Evolutionary conservation across 1,140 invertebrate species (phyloP).

Genomic region (Archegozetes longisetosus): DNA sequence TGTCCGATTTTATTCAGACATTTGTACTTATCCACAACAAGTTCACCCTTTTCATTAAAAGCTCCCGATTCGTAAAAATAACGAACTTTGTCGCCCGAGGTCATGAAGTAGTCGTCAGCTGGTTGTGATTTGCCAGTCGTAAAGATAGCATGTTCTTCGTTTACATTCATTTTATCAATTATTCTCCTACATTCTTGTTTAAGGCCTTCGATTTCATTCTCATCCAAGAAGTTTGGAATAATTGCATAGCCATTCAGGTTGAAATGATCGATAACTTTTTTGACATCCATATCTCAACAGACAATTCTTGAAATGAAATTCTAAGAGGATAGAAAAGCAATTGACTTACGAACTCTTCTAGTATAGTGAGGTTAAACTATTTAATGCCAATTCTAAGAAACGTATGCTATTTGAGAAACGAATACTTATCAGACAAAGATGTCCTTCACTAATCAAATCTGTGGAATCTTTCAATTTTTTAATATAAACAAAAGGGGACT

Average conservation of each 20-base stretch:
- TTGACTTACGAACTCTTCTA: no score
- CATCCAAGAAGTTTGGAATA: conserved; percentile 12
- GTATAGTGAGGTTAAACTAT: no score
- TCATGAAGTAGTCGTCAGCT: conserved; percentile 56
- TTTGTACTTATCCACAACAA: conserved; percentile 47
- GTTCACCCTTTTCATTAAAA: conserved; percentile 46
- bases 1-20: conserved; percentile 76
- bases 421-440: no score
- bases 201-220: conserved; percentile 10
- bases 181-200: conserved; percentile 11
- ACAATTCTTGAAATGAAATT: no score
- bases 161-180: conserved; percentile 4
- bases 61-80: conserved; percentile 82
- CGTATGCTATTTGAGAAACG: no score
- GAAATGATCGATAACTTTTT: not conserved
- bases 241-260: conserved; percentile 12
- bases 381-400: no score
- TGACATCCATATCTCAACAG: no score
- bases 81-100: conserved; percentile 78
- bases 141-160: conserved; percentile 21
- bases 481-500: no score
- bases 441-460: no score
- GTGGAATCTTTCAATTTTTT: no score
- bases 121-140: not conserved
- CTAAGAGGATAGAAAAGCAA: no score